Evolutionary conservation across 2,113 vertebrate species (phyloP), one percentile per base, ranked within the genome.

Genomic region (Motacilla alba): DNA sequence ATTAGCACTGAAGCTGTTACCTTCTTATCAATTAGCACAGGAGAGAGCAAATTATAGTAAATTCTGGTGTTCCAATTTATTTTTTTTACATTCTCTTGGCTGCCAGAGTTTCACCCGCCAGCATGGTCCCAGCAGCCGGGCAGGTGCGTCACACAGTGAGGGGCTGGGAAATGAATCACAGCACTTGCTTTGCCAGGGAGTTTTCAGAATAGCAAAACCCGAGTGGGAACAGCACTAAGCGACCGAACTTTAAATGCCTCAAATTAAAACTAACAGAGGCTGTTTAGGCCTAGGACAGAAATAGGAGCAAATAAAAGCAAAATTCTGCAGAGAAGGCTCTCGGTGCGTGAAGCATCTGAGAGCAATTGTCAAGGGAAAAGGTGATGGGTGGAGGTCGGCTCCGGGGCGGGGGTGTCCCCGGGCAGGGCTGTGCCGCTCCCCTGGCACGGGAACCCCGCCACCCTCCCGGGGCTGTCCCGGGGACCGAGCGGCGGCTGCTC

Each of bases 1-100:
- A 72, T 16, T 49, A 80, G 19, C 28, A 20, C 3, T 4, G 47
- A 50, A 89, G 43, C 35, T 72, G 13, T 59, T 80, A 16, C 28
- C 53, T 63, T 79, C 56, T 76, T 23, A 22, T 17, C 35, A 50
- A 50, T 80, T 69, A 69, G 30, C 37, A 43, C 12, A 19, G 21
- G 52, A 56, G 55, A 79, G 17, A 53, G 24, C 3, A 49, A 44
- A 72, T 13, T 26, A 43, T 35, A 49, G 11, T 39, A 47, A 56
- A 52, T 63, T 44, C 23, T 52, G 28, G 5, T 37, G 19, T 17
- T 77, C 13, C 0, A 1, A 1, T 0, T 35, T 13, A 35, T 18
- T 1, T 18, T 20, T 35, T 44, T 49, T 49, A 3, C 5, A 2
- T 49, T 75, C 13, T 14, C 8, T 10, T 80, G 39, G 12, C 56